Evolutionary conservation across 35 echinoderm and acorn worm genomes (phyloP), one percentile per base, ranked within the genome.

Genomic region (Ptychodera flava): DNA sequence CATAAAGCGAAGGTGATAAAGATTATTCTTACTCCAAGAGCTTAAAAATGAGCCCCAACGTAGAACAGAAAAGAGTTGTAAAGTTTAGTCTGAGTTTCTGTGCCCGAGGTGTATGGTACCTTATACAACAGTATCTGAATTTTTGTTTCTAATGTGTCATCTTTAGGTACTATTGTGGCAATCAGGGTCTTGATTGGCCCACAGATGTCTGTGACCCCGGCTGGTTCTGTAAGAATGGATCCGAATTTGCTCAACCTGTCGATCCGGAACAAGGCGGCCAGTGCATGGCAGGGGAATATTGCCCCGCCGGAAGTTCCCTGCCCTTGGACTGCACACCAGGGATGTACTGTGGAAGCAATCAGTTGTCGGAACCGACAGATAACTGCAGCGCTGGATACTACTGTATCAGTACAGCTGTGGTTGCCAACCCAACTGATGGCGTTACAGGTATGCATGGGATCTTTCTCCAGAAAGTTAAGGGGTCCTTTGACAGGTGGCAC

Each of bases 221-320:
- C 16, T 98, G 92, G 95, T 98, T 94, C 90, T 98, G 95, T 32
- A 84, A 91, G 82, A 98, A 98, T 79, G 92, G 95, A 15, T 98
- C 95, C 0, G 85, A 90, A 77, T 94, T 89, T 80, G 91, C 92
- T 33, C 90, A 94, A 80, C 95, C 95, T 12, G 76, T 81, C 22
- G 27, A 90, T 1, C 35, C 92, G 0, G 45, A 36, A 1, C 83
- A 98, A 85, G 95, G 95, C 29, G 95, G 92, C 33, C 87, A 88
- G 27, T 98, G 95, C 77, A 76, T 78, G 16, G 81, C 53, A 36
- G 95, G 95, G 10, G 37, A 89, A n/a, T 98, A 92, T 88, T 98
- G 95, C 82, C 95, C 92, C 31, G 33, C 36, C 15, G 95, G 95
- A 1, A 90, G 87, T 31, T 87, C 88, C 0, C 81, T 75, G 0